Conservation (phyloP, 64 coral and sea anemone genomes). For the Stylophora pistillata region DNA sequence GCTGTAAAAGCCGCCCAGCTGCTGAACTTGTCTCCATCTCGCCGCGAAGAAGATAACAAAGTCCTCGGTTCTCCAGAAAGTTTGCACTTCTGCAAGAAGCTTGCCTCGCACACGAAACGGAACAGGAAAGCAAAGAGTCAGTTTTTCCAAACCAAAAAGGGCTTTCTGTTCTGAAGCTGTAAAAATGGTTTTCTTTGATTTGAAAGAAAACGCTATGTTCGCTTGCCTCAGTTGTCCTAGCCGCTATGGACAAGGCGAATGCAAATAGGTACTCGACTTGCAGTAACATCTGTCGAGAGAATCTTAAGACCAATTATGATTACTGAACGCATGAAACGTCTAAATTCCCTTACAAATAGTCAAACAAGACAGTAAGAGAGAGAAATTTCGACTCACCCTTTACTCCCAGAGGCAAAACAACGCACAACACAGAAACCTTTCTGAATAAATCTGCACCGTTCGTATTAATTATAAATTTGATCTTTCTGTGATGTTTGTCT, state of each 20-base stretch:
- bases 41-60: not conserved
- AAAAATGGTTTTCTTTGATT: not conserved
- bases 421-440: no score
- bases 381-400: no score
- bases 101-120: not conserved
- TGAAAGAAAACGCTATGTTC: not conserved
- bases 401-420: no score
- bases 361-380: no score
- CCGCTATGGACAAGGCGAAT: not conserved
- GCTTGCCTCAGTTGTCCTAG: not conserved
- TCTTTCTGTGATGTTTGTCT: no score
- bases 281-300: not conserved
- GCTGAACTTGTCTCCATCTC: not conserved
- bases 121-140: not conserved
- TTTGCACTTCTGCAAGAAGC: not conserved
- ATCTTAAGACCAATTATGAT: not conserved
- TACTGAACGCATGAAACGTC: not conserved
- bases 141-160: not conserved
- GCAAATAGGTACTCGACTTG: not conserved
- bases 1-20: not conserved
- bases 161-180: not conserved
- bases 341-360: no score
- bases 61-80: not conserved
- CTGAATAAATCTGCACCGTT: no score
- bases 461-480: no score